Base-by-base conservation (phyloP, 2,888 invertebrate species). In the Fragum fragum region DNA sequence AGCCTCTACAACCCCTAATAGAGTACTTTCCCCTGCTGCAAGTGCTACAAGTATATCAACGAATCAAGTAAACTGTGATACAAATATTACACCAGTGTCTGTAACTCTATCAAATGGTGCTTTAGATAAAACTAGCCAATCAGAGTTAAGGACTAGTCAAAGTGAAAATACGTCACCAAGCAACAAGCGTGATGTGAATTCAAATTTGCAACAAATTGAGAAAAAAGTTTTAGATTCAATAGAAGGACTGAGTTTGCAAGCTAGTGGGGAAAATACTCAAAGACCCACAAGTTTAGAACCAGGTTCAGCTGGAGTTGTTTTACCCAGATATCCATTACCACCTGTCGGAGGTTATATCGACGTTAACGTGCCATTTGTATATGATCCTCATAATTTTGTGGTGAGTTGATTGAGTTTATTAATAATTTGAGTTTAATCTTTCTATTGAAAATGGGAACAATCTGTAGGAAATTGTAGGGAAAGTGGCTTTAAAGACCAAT, bases 321-420 rank as follows among this genome's bases (percentile, higher is more conserved):
- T 47, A 47, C 47, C 14, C 7, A 47, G n/a, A 23, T 76, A 32
- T 53, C 59, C 21, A 42, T 14, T 90, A 52, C 90, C 91, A 5
- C 32, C 71, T 3, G 72, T 80, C 0, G 89, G 89, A 39, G 77
- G 83, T 29, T 90, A 88, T 81, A 69, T 87, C 23, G 89, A 88
- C 73, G 79, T 90, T n/a, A 89, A 88, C 80, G 85, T 91, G 7
- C 78, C 79, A 36, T 86, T 78, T 75, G 83, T 88, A 1, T 72
- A 80, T 59, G 88, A 90, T 74, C 91, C 91, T 0, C 79, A 85
- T 11, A 90, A 90, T 69, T 91, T 91, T 88, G 86, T 88, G 78
- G 91, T 91, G 80, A 88, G 91, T 47, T 47, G 47, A 14, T 47
- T 5, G 86, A 59, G 9, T 6, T 36, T 36, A 36, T 36, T 36